Evolutionary conservation across 2,797 vertebrate species (phyloP).

Genomic region (Morelia viridis): DNA sequence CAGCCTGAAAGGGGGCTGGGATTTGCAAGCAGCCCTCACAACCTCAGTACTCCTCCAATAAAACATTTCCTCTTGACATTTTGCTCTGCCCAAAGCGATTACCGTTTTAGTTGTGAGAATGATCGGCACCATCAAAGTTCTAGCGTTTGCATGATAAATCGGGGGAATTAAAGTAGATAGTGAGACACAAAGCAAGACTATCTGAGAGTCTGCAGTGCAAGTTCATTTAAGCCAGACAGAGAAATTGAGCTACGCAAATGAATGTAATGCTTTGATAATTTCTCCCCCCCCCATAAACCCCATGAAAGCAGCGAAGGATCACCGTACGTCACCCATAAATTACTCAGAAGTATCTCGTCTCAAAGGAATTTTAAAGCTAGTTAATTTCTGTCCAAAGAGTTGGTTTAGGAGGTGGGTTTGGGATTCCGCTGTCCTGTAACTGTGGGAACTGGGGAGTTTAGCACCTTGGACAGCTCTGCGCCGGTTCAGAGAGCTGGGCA

Average conservation of each 20-base stretch:
- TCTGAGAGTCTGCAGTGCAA: constrained; percentile 90
- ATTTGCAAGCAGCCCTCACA: constrained; percentile 69
- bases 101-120: constrained; percentile 80
- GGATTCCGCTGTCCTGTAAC: constrained; percentile 91
- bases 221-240: constrained; percentile 81
- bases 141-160: constrained; percentile 85
- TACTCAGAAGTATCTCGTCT: constrained; percentile 92
- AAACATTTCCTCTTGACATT: constrained; percentile 74
- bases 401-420: constrained; percentile 97
- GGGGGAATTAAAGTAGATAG: constrained; percentile 81
- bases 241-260: constrained; percentile 76
- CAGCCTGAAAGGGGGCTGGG: constrained; percentile 76
- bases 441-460: constrained; percentile 77
- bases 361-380: constrained; percentile 99
- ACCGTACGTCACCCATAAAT: constrained; percentile 75
- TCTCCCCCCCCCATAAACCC: constrained; percentile 59
- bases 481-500: constrained; percentile 80
- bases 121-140: constrained; percentile 79
- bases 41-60: constrained; percentile 74
- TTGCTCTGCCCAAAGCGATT: constrained; percentile 77
- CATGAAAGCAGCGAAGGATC: constrained; percentile 74
- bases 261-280: constrained; percentile 76
- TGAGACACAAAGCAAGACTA: constrained; percentile 83
- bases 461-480: constrained; percentile 76
- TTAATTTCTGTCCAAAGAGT: constrained; percentile 96